Evolutionary conservation across 2,113 vertebrate genomes (phyloP).

Genomic region (Macquaria australasica): DNA sequence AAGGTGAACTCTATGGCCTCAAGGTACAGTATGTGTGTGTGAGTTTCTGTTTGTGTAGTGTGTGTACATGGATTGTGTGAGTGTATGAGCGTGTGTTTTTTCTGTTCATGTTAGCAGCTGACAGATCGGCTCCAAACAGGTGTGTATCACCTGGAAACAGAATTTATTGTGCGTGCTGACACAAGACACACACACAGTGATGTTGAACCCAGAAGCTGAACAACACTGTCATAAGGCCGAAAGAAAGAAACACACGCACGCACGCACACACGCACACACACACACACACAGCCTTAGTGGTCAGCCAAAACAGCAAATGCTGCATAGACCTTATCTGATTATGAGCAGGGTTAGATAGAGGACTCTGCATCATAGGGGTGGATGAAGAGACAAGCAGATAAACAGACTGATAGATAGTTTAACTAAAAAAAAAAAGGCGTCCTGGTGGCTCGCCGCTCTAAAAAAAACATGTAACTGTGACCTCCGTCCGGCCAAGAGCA

Average conservation of each 20-base stretch:
- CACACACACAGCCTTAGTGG: not conserved
- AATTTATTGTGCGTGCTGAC: conserved; percentile 2
- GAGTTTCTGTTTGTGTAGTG: not conserved
- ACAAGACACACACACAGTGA: not conserved
- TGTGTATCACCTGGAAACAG: conserved; percentile 28
- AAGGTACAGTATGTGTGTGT: not conserved
- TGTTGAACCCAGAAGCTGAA: conserved; percentile 14
- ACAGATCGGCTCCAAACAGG: conserved; percentile 36
- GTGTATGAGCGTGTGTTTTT: not conserved
- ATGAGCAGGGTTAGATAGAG: conserved; percentile 49
- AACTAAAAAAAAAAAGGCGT: not conserved
- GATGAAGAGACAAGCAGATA: conserved; percentile 40
- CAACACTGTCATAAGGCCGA: not conserved
- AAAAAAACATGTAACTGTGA: conserved; percentile 27
- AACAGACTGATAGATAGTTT: conserved; percentile 28
- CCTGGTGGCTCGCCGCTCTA: not conserved
- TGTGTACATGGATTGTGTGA: not conserved
- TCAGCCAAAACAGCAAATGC: conserved; percentile 35
- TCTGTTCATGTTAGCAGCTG: not conserved
- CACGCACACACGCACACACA: not conserved
- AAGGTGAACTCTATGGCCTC: conserved; percentile 62
- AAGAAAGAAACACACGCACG: not conserved
- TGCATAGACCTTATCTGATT: conserved; percentile 57
- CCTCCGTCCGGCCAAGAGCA: conserved; percentile 19
- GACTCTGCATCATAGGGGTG: conserved; percentile 22